Conservation (phyloP, 2,113 vertebrate genomes). For the Otis tarda region DNA sequence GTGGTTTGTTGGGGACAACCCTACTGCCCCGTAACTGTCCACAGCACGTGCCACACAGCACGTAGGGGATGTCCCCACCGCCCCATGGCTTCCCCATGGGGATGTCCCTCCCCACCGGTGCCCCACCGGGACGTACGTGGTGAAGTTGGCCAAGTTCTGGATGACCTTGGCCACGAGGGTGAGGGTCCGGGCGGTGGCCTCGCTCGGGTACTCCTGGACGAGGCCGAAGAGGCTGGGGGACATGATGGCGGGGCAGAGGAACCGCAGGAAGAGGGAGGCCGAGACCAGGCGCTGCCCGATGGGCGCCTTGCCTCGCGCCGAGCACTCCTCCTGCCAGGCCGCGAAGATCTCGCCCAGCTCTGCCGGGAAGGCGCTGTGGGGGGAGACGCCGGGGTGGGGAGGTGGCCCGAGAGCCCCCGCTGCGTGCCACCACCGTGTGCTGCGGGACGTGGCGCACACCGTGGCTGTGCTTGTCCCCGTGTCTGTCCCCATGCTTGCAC, state of each 20-base stretch:
- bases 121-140: conserved; percentile 77
- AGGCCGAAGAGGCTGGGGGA: conserved; percentile 93
- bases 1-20: not conserved
- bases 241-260: conserved; percentile 92
- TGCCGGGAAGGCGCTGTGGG: conserved; percentile 83
- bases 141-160: conserved; percentile 94
- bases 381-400: not conserved
- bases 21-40: not conserved
- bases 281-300: conserved; percentile 89
- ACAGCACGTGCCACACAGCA: no score
- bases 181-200: conserved; percentile 84
- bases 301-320: conserved; percentile 71
- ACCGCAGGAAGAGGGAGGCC: conserved; percentile 91
- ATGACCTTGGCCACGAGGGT: conserved; percentile 94
- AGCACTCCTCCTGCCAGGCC: conserved; percentile 85
- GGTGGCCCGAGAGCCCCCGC: not conserved
- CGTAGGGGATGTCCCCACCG: accelerated
- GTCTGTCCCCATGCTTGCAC: not conserved
- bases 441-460: not conserved
- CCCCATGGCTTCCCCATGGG: accelerated
- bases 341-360: conserved; percentile 89
- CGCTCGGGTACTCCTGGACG: conserved; percentile 84
- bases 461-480: accelerated
- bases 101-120: accelerated
- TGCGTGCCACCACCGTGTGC: accelerated